Evolutionary conservation across 2,797 vertebrate species (phyloP).

Genomic region (Anguilla pacifica): DNA sequence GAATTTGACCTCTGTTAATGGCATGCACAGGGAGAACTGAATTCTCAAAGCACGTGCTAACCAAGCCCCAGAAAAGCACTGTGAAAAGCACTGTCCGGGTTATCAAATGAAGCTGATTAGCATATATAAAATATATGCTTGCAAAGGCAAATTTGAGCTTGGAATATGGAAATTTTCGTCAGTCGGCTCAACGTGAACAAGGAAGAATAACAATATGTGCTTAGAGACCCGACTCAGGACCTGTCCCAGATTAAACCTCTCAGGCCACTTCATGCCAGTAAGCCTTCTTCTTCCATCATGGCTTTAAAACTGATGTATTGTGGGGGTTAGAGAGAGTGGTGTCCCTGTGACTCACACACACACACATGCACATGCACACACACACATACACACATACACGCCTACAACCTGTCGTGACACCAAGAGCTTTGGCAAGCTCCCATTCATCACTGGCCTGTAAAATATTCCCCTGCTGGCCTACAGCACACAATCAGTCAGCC

Average conservation of each 20-base stretch:
- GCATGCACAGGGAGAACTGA: background rate
- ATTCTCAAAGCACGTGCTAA: background rate
- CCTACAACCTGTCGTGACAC: conserved; percentile 29
- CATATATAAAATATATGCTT: background rate
- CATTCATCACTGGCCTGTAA: conserved; percentile 58
- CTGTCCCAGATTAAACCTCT: background rate
- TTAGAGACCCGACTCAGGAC: background rate
- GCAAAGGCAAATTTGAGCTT: background rate
- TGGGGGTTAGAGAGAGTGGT: background rate
- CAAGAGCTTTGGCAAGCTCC: conserved; percentile 55
- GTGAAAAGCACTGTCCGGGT: background rate
- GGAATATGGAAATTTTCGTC: background rate
- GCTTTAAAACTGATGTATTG: background rate
- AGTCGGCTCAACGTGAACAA: background rate
- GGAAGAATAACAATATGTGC: background rate
- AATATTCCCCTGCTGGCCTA: conserved; percentile 33
- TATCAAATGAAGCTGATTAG: background rate
- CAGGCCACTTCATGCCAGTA: background rate
- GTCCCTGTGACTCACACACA: conserved; percentile 23
- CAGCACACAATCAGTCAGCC: conserved; percentile 39
- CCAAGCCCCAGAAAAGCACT: background rate
- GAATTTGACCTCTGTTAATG: conserved; percentile 17
- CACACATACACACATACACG: background rate
- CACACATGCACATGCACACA: conserved; percentile 38
- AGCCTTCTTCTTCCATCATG: background rate